These are phyloP conservation scores for Oreochromis aureus DNA, from an alignment of 2,113 vertebrate species.

Conservation along the genomic window DNA sequence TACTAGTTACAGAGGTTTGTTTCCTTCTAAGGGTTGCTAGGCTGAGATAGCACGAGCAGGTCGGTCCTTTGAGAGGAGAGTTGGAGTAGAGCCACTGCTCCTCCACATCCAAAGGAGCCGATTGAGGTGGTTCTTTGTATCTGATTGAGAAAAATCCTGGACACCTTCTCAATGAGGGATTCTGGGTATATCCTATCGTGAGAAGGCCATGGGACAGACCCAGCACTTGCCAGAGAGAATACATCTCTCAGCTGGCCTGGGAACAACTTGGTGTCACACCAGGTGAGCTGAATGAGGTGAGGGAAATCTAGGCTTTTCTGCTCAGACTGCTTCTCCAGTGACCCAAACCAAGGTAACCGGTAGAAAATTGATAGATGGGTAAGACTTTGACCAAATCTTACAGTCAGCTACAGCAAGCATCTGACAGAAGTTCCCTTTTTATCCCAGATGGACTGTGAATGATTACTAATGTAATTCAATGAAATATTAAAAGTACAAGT, in stretches of 20 bases:
- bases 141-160: neutral
- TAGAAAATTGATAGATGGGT: neutral
- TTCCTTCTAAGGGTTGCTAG: neutral
- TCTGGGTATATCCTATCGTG: neutral
- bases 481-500: neutral
- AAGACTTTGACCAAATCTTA: neutral
- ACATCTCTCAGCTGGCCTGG: neutral
- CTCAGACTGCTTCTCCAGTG: neutral
- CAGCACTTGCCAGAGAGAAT: neutral
- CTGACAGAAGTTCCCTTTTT: neutral
- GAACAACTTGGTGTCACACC: neutral
- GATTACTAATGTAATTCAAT: neutral
- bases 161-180: neutral
- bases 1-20: neutral
- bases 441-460: neutral
- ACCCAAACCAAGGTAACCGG: neutral
- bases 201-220: neutral
- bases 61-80: neutral
- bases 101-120: neutral
- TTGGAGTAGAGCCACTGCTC: neutral
- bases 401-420: neutral
- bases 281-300: neutral
- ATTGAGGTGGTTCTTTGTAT: neutral
- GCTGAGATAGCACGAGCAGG: neutral
- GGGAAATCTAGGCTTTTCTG: neutral